Evolutionary conservation across 2,113 vertebrate genomes (phyloP).

Genomic region (Cynoglossus semilaevis): DNA sequence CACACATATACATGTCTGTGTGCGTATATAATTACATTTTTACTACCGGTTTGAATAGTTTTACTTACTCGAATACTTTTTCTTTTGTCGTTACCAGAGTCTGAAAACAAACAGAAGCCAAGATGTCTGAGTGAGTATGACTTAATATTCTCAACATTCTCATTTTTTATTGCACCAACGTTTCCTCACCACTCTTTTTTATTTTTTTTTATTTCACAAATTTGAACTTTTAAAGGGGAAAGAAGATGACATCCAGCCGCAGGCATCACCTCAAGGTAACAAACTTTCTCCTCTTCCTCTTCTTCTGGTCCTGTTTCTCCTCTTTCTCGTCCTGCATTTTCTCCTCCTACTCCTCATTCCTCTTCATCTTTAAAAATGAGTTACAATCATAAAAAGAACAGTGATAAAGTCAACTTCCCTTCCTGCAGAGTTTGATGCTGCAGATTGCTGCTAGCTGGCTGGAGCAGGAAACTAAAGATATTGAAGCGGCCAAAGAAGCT

Average conservation of each 20-base stretch:
- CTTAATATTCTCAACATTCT: neutral
- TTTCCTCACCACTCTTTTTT: too few relatives aligned
- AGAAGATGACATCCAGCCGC: conserved; percentile 85
- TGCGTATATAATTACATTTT: neutral
- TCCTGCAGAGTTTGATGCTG: conserved; percentile 87
- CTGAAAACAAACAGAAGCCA: conserved; percentile 46
- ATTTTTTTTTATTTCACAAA: neutral
- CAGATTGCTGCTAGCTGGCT: conserved; percentile 83
- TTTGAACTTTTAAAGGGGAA: conserved; percentile 36
- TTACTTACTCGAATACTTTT: neutral
- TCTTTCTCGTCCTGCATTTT: too few relatives aligned
- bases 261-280: conserved; percentile 88
- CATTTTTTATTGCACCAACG: neutral
- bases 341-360: too few relatives aligned
- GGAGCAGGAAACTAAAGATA: conserved; percentile 80
- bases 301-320: too few relatives aligned
- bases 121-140: conserved; percentile 74
- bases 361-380: neutral
- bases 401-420: neutral
- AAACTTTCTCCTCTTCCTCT: too few relatives aligned
- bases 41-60: neutral
- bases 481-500: conserved; percentile 74
- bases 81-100: conserved; percentile 25
- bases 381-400: neutral
- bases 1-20: too few relatives aligned